Percentiles rank a stretch among this genome's conserved stretches.
Evolutionary conservation across 2,113 vertebrate species (phyloP).

Genomic region (Eretmochelys imbricata): DNA sequence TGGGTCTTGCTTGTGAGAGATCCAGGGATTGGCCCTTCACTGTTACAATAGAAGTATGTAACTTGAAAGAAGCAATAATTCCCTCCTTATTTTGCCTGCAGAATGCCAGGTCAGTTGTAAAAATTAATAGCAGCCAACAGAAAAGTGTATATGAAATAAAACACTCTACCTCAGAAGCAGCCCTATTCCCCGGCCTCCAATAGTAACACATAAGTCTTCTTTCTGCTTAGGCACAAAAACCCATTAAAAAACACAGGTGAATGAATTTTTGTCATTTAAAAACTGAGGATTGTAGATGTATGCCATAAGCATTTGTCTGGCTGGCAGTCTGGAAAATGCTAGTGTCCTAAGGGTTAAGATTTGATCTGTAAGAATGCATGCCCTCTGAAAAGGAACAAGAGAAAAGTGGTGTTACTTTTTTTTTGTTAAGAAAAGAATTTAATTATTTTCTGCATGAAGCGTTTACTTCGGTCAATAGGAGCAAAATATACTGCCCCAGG

Average conservation of each 20-base stretch:
- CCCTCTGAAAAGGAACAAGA: not conserved
- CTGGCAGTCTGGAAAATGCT: not conserved
- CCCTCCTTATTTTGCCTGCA: not conserved
- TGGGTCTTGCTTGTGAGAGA: not conserved
- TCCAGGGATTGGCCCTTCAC: not conserved
- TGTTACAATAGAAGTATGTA: not conserved
- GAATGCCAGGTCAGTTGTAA: not conserved
- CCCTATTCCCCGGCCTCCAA: not conserved
- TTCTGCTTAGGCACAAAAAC: not conserved
- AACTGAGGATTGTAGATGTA: not conserved
- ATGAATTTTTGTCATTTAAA: not conserved
- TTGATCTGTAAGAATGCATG: not conserved
- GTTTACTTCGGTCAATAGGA: not conserved
- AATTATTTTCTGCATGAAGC: constrained; percentile 1
- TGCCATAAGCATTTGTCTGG: not conserved
- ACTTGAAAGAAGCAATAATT: not conserved
- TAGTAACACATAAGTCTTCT: not conserved
- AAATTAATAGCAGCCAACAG: not conserved
- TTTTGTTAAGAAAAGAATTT: not conserved
- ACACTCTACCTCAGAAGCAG: not conserved
- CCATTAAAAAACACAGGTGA: not conserved
- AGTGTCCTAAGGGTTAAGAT: not conserved
- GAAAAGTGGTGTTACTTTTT: not conserved
- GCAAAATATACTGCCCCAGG: not conserved
- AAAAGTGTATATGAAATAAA: not conserved